Conservation (phyloP, 2,888 invertebrate genomes). For the Geophilus truncorum region DNA sequence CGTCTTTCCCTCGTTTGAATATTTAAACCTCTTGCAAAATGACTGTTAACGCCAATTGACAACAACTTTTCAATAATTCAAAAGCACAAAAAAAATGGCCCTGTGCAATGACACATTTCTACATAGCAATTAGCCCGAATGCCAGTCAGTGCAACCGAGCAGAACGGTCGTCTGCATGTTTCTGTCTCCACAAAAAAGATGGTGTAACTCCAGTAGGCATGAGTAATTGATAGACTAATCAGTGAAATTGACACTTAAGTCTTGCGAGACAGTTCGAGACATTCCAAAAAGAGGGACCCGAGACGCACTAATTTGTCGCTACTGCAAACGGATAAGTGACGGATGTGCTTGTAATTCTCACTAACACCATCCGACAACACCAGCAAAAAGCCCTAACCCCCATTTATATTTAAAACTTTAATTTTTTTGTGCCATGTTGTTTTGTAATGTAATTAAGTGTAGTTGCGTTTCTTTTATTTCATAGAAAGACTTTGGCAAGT, state of each 20-base stretch:
- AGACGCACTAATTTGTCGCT: not conserved
- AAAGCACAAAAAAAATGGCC: not conserved
- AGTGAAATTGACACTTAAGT: conserved; percentile 1
- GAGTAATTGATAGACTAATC: conserved; percentile 17
- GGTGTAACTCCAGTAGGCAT: conserved; percentile 10
- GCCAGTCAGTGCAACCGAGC: conserved; percentile 3
- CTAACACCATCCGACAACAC: not conserved
- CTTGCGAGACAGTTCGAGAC: not conserved
- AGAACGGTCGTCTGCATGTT: not conserved
- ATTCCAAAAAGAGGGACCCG: not conserved
- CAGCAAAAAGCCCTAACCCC: not conserved
- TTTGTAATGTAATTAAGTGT: not conserved
- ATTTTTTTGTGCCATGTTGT: no score
- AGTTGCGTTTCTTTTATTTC: not conserved
- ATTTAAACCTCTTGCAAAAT: not conserved
- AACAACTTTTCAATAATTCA: conserved; percentile 13
- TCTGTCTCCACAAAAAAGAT: not conserved
- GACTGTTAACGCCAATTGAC: not conserved
- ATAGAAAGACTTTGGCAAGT: not conserved
- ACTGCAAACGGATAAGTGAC: conserved; percentile 1
- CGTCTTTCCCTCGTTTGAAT: not conserved
- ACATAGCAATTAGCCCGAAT: not conserved
- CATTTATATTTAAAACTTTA: not conserved
- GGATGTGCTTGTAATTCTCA: not conserved
- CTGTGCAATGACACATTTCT: not conserved